phyloP scores from a whole-genome alignment of 2,888 invertebrate species.

The Gnatocerus cornutus region DNA sequence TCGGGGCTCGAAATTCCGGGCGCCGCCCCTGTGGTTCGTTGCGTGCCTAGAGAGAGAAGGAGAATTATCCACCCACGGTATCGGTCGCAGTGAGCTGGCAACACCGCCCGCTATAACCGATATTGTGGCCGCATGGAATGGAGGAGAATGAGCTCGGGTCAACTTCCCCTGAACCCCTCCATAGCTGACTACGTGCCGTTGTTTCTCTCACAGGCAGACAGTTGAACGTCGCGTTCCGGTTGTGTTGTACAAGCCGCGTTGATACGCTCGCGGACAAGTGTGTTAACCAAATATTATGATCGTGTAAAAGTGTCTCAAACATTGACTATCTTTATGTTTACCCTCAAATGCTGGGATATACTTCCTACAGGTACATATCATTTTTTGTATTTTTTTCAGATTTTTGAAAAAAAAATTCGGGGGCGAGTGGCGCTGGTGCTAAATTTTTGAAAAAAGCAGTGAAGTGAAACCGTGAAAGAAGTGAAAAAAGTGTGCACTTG shows the following conservation, averaged over 20 bases:
- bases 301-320: constrained; percentile 59
- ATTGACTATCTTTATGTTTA: constrained; percentile 71
- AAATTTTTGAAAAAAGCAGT: neutral
- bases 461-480: neutral
- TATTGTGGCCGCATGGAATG: constrained; percentile 72
- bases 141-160: constrained; percentile 70
- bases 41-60: constrained; percentile 53
- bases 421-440: neutral
- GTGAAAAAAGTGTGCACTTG: neutral
- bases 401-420: constrained; percentile 16
- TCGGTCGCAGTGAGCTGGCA: constrained; percentile 66
- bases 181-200: constrained; percentile 73
- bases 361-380: constrained; percentile 75
- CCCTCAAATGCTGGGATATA: constrained; percentile 81
- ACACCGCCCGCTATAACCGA: constrained; percentile 71
- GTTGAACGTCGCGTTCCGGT: constrained; percentile 66
- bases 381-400: constrained; percentile 47
- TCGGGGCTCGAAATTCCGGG: constrained; percentile 34
- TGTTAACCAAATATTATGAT: constrained; percentile 49
- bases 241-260: constrained; percentile 46
- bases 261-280: constrained; percentile 39
- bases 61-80: constrained; percentile 68
- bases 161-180: constrained; percentile 77
- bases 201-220: constrained; percentile 76
- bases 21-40: constrained; percentile 50